These are phyloP conservation scores for Cactoblastis cactorum DNA, from an alignment of 2,888 invertebrate genomes.

Conservation along the genomic window DNA sequence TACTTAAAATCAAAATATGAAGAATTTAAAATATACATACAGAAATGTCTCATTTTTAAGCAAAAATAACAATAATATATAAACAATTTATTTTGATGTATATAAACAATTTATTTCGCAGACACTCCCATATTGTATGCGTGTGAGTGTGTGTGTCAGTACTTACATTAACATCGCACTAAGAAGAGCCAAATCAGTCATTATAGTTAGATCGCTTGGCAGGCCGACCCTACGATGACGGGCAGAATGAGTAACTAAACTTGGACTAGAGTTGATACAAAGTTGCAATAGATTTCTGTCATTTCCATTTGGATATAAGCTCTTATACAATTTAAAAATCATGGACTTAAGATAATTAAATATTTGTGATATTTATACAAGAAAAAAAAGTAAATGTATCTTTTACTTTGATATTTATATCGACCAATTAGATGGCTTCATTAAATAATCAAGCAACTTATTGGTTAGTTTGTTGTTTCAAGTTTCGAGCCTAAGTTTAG, in stretches of 20 bases:
- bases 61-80: background rate
- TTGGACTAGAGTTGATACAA: background rate
- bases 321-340: background rate
- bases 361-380: no score
- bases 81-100: constrained; percentile 44
- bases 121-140: constrained; percentile 59
- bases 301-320: background rate
- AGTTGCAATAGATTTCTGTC: background rate
- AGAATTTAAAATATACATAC: no score
- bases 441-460: no score
- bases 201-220: constrained; percentile 16
- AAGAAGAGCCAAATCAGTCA: constrained; percentile 16
- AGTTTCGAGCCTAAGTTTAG: background rate
- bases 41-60: background rate
- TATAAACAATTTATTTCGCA: constrained; percentile 44
- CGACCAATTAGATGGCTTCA: no score
- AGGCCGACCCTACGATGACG: constrained; percentile 23
- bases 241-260: background rate
- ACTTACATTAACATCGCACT: constrained; percentile 47
- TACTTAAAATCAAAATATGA: no score
- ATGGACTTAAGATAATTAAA: no score
- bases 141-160: constrained; percentile 66
- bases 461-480: background rate
- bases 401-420: no score
- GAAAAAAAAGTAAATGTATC: no score